Percentiles rank a stretch among this genome's conserved stretches.
These are phyloP conservation scores for Oryzaephilus surinamensis DNA, from an alignment of 1,140 invertebrate genomes.

Conservation along the genomic window DNA sequence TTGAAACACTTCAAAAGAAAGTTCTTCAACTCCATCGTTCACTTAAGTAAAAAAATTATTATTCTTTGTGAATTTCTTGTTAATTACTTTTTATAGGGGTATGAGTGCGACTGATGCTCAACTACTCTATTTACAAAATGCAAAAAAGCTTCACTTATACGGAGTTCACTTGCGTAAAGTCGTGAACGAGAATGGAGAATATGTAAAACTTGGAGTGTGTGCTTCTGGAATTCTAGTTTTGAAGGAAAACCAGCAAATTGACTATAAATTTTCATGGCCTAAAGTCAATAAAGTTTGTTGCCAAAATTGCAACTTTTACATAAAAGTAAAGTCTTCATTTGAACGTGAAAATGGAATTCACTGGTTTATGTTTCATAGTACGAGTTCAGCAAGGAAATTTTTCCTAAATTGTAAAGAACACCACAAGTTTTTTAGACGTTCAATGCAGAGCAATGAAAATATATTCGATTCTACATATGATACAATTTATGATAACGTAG, in stretches of 20 bases:
- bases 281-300: slow-evolving; percentile 99
- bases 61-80: no score
- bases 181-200: slow-evolving; percentile 93
- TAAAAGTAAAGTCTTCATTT: slow-evolving; percentile 96
- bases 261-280: slow-evolving; percentile 98
- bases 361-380: slow-evolving; percentile 90
- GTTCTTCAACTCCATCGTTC: slow-evolving; percentile 94
- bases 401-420: slow-evolving; percentile 99
- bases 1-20: slow-evolving; percentile 90
- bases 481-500: no score
- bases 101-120: slow-evolving; percentile 94
- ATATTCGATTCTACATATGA: no score
- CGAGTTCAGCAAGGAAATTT: slow-evolving; percentile 89
- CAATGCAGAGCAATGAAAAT: no score
- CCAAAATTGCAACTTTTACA: slow-evolving; percentile 96
- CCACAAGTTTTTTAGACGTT: slow-evolving; percentile 99
- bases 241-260: slow-evolving; percentile 88
- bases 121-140: slow-evolving; percentile 92
- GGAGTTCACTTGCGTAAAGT: slow-evolving; percentile 93
- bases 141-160: slow-evolving; percentile 96
- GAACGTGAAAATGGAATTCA: slow-evolving; percentile 95
- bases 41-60: slow-evolving; percentile 73
- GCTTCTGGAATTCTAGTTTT: slow-evolving; percentile 92
- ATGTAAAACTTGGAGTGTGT: slow-evolving; percentile 95
- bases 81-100: slow-evolving; percentile 51